Evolutionary conservation across 2,797 vertebrate species (phyloP), one percentile per base, ranked within the genome.

Genomic region (Dallia pectoralis): DNA sequence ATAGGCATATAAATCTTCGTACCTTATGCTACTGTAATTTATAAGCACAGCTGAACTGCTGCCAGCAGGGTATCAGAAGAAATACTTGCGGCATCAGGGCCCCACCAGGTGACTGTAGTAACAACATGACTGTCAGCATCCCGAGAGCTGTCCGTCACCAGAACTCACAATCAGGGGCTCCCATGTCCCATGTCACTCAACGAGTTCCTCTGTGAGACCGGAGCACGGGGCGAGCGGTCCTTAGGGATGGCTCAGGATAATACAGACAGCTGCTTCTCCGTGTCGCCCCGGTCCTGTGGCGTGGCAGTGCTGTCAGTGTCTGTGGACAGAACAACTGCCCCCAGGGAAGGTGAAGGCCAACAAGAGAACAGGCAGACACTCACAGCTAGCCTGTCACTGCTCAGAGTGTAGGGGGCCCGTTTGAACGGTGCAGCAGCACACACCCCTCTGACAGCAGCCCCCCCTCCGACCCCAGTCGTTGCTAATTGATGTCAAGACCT

Each of bases 401-500:
- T 48, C 36, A 40, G 33, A 36, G 36, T 66, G 64, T 33, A 44
- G 53, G 63, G 32, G 32, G 63, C 32, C 32, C 11, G 7, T 32
- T 66, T 9, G 30, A 40, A 19, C 32, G 63, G 6, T 33, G 63
- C 64, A 40, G 63, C 64, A 40, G 33, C 33, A 25, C 32, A 19
- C 22, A 25, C 36, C 64, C 18, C 64, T 62, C 30, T 25, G 33
- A 66, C 64, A 36, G 33, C n/a, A n/a, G 32, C 64, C 32, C 29
- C 29, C 19, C 9, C 64, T 19, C 30, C 29, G 18, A 22, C 11
- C 22, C 6, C 22, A 32, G 30, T 64, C 62, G 6, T 33, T 29
- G 53, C 62, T 64, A 64, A 64, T 64, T 64, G 62, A 64, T 64
- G 62, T 64, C 62, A 32, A 29, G 62, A 32, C 62, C 62, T 64